Evolutionary conservation across 2,888 invertebrate species (phyloP), one percentile per base, ranked within the genome.

Genomic region (Eulithis testata): DNA sequence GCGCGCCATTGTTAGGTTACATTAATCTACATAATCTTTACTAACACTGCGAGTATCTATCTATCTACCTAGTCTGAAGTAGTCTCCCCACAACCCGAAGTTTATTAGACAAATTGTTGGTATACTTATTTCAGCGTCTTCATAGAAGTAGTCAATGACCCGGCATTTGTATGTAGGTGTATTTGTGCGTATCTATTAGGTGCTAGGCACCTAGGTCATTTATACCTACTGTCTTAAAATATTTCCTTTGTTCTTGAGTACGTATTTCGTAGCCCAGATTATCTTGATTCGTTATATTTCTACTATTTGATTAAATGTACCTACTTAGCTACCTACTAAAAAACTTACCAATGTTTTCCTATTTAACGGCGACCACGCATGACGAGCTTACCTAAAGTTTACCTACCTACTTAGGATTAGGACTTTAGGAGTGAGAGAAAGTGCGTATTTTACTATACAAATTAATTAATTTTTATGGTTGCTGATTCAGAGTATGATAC

Each of bases 81-180:
- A 69, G 64, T 65, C 70, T 72, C 72, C 68, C 68, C 8, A 40
- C 9, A 40, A 40, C 8, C 67, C 57, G 43, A 69, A 79, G 79
- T 78, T 69, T 47, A 47, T 47, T 14, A 6, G 73, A 78, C 76
- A 77, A 49, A 76, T 76, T 75, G 72, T 76, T 78, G 73, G 79
- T 59, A 21, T 21, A 21, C 21, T 49, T 80, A 84, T 85, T 86
- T 87, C 76, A 81, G 77, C 77, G 71, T 76, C 77, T 76, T 73
- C 77, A 74, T 64, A 68, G 75, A 82, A 77, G 81, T 88, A 90
- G 90, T 90, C 91, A 89, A 86, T 90, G 91, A 91, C 91, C 90
- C 88, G 89, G 90, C 86, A 80, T 90, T 90, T 86, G 86, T 82
- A 84, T 87, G 87, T 87, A 87, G 83, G 86, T 87, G 86, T 88